phyloP scores from a whole-genome alignment of 2,113 vertebrate species.

The Bubalus kerabau region DNA sequence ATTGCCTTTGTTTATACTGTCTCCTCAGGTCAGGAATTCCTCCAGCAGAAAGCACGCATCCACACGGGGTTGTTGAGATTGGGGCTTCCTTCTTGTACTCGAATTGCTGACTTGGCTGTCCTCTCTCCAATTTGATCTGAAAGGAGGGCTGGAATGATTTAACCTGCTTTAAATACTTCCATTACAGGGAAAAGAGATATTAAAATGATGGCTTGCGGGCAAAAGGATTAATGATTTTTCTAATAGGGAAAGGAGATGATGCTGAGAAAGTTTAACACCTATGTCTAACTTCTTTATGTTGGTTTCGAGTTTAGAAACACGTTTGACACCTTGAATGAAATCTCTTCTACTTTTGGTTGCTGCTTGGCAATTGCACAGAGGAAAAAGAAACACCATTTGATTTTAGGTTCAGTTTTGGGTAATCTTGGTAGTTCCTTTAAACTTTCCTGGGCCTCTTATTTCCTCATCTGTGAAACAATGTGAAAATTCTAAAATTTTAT shows the following conservation, averaged over 20 bases:
- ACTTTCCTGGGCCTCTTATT: background rate
- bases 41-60: conserved; percentile 3
- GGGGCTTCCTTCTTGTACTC: background rate
- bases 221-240: background rate
- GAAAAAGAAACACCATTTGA: background rate
- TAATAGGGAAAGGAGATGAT: background rate
- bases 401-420: conserved; percentile 10
- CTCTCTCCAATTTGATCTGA: background rate
- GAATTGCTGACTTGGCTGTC: background rate
- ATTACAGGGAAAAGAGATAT: background rate
- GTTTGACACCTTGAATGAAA: background rate
- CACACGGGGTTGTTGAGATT: background rate
- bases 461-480: background rate
- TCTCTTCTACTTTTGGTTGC: background rate
- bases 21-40: conserved; percentile 54
- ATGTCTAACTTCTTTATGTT: background rate
- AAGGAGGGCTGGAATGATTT: background rate
- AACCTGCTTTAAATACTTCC: background rate
- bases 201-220: background rate
- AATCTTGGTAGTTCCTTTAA: background rate
- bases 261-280: background rate
- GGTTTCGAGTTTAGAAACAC: background rate
- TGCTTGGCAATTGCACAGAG: background rate
- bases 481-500: background rate
- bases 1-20: conserved; percentile 66